phyloP scores from a whole-genome alignment of 2,113 vertebrate species.

The Lepisosteus osseus region DNA sequence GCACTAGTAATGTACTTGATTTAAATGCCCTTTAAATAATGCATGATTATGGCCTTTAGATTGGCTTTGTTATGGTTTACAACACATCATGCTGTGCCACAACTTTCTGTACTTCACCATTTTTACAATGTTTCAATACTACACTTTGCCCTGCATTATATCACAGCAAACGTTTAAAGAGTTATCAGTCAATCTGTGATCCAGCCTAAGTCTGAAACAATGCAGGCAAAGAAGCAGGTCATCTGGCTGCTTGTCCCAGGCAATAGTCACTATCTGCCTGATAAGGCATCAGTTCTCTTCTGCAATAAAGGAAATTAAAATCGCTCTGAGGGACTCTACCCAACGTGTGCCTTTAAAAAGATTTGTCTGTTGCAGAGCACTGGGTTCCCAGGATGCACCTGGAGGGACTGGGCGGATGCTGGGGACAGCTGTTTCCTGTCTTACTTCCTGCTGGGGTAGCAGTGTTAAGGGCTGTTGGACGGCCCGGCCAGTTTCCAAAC shows the following conservation, averaged over 20 bases:
- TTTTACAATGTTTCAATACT: not conserved
- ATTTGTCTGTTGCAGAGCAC: slow-evolving; percentile 43
- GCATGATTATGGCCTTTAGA: too few relatives aligned
- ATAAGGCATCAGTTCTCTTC: too few relatives aligned
- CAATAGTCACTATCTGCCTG: too few relatives aligned
- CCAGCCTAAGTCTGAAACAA: slow-evolving; percentile 4
- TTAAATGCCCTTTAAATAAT: too few relatives aligned
- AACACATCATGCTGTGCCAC: too few relatives aligned
- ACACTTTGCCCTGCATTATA: slow-evolving; percentile 8
- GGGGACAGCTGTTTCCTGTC: slow-evolving; percentile 74
- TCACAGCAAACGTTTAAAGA: slow-evolving; percentile 9
- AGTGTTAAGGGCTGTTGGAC: slow-evolving; percentile 14
- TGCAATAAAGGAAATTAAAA: not conserved
- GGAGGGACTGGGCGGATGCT: slow-evolving; percentile 57
- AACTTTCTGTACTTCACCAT: too few relatives aligned
- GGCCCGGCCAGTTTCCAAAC: slow-evolving; percentile 50
- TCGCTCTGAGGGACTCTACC: not conserved
- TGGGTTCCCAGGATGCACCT: slow-evolving; percentile 79
- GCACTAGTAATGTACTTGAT: too few relatives aligned
- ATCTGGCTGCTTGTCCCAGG: too few relatives aligned
- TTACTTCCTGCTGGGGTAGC: slow-evolving; percentile 59
- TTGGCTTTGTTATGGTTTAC: too few relatives aligned
- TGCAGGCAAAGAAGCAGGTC: not conserved
- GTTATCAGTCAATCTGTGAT: not conserved
- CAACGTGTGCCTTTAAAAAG: slow-evolving; percentile 12